Percentiles rank a stretch among this genome's conserved stretches.
Evolutionary conservation across 1,140 invertebrate species (phyloP).

Genomic region (Mercenaria mercenaria): DNA sequence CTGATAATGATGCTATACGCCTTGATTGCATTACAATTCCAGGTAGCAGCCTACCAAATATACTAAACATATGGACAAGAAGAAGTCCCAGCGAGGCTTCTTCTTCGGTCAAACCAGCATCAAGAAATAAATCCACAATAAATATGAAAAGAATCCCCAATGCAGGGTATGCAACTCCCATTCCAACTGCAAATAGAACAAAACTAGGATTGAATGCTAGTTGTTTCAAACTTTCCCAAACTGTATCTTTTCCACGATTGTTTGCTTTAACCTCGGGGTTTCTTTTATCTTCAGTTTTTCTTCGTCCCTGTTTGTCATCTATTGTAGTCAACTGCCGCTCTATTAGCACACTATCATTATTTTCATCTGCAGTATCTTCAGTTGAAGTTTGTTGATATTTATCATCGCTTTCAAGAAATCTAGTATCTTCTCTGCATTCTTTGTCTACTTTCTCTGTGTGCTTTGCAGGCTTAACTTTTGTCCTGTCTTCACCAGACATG

Average conservation of each 20-base stretch:
- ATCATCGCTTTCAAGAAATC: not conserved
- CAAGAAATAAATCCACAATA: slow-evolving; percentile 31
- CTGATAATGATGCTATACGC: not conserved
- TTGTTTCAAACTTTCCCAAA: slow-evolving; percentile 3
- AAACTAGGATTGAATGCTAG: slow-evolving; percentile 10
- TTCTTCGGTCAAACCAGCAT: slow-evolving; percentile 9
- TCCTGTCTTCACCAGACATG: not conserved
- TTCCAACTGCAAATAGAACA: slow-evolving; percentile 21
- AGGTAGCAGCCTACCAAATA: not conserved
- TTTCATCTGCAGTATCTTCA: not conserved
- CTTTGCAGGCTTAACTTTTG: too few species aligned
- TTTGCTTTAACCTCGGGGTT: too few species aligned
- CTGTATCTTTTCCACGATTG: not conserved
- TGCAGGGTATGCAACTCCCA: slow-evolving; percentile 12
- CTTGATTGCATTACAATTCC: not conserved
- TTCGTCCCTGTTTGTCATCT: not conserved
- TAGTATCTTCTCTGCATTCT: not conserved
- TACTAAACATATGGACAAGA: slow-evolving; percentile 13
- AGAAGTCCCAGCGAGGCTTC: not conserved
- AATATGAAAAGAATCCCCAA: not conserved
- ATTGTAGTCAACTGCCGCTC: not conserved
- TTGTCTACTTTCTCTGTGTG: not conserved
- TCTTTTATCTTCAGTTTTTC: not conserved
- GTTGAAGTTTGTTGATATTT: not conserved
- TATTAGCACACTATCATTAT: not conserved